phyloP scores from a whole-genome alignment of 2,113 vertebrate genomes.

The Silurus meridionalis region DNA sequence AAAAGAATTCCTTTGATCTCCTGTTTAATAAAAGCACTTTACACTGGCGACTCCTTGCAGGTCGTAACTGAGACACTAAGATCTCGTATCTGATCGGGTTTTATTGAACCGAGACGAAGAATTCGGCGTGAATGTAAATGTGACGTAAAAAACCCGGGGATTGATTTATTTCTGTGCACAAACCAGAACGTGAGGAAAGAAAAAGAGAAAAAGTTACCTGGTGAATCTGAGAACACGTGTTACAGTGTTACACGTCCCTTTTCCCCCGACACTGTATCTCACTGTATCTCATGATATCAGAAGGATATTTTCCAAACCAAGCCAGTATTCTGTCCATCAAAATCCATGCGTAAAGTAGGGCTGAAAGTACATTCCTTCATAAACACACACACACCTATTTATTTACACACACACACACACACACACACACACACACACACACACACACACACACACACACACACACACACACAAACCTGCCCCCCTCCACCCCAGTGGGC shows the following conservation, averaged over 20 bases:
- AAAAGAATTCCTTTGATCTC: too few species aligned
- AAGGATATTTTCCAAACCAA: conserved; percentile 18
- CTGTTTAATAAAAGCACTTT: too few species aligned
- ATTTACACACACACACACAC: background rate
- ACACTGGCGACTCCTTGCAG: too few species aligned
- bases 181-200: too few species aligned
- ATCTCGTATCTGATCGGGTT: background rate
- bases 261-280: conserved; percentile 3
- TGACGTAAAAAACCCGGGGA: background rate
- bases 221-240: too few species aligned
- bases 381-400: background rate
- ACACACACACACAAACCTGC: conserved; percentile 17
- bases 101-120: background rate
- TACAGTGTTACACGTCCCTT: background rate
- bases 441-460: conserved; percentile 19
- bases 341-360: background rate
- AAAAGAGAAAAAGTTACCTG: background rate
- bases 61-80: background rate
- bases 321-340: conserved; percentile 26
- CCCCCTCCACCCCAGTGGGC: background rate
- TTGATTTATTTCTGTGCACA: background rate
- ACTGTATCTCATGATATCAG: background rate
- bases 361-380: background rate
- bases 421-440: background rate
- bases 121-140: background rate